A percentile compares a stretch with the other conserved stretches of the same genome.
phyloP scores from a whole-genome alignment of 2,113 vertebrate genomes.

The Tychaedon coryphoeus region DNA sequence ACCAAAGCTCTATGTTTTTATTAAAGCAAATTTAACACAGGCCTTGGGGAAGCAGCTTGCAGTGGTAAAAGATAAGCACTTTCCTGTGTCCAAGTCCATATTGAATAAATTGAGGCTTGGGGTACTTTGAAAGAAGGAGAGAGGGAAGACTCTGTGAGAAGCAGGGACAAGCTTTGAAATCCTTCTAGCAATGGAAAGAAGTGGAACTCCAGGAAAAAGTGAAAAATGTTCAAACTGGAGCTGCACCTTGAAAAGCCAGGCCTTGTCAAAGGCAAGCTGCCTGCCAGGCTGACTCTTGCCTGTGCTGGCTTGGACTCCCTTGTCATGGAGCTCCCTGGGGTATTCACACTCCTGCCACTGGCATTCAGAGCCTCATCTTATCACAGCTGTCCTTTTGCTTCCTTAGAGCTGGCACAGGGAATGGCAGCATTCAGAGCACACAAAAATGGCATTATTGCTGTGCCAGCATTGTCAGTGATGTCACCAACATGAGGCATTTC shows the following conservation, averaged over 20 bases:
- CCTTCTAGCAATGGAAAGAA: neutral
- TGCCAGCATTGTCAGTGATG: neutral
- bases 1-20: slow-evolving; percentile 36
- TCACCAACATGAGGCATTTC: neutral
- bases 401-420: neutral
- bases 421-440: neutral
- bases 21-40: slow-evolving; percentile 38
- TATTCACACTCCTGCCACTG: neutral
- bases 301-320: neutral
- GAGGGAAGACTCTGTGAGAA: neutral
- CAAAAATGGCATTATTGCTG: neutral
- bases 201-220: neutral
- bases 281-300: neutral
- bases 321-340: neutral
- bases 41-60: neutral
- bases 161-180: neutral
- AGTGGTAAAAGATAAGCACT: neutral
- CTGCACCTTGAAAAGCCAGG: neutral
- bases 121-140: neutral
- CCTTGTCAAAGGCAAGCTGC: neutral
- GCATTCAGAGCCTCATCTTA: neutral
- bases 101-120: neutral
- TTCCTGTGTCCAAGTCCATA: neutral
- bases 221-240: neutral
- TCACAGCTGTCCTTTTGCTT: neutral